Conservation (phyloP, 2,797 vertebrate species). For the Chloroceryle inda region DNA sequence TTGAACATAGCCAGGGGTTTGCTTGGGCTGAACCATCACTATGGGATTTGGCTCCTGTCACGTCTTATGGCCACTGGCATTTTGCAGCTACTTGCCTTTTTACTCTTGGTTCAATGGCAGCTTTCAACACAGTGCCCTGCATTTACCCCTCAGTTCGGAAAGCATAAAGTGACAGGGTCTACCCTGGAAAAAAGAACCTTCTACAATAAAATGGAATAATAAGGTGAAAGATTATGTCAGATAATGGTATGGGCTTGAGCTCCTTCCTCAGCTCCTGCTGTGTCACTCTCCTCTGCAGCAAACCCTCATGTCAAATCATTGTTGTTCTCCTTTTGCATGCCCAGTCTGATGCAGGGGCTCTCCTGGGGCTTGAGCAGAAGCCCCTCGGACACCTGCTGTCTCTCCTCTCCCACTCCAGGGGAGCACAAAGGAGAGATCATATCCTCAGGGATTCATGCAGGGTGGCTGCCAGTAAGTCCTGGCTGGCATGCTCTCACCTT, state of each 20-base stretch:
- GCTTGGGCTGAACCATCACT: accelerated
- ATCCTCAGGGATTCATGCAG: accelerated
- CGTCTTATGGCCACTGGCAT: accelerated
- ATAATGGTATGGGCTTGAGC: not conserved
- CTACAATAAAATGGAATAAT: not conserved
- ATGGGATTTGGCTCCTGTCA: not conserved
- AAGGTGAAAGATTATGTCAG: not conserved
- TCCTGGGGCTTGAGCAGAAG: not conserved
- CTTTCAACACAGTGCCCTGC: not conserved
- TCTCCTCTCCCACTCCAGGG: not conserved
- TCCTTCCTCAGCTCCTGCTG: not conserved
- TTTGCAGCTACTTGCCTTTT: not conserved
- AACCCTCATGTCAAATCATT: accelerated
- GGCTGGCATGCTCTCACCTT: not conserved
- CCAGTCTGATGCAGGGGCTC: not conserved
- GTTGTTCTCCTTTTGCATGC: accelerated
- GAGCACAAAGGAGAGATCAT: not conserved
- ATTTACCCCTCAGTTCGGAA: accelerated
- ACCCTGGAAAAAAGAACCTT: not conserved
- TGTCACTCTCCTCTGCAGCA: not conserved
- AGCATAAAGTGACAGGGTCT: not conserved
- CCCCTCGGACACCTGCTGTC: not conserved
- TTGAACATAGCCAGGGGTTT: not conserved
- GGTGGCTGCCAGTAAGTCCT: not conserved
- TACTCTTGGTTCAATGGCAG: not conserved